Base-by-base conservation (phyloP, 2,113 vertebrate genomes). In the Rafetus swinhoei region DNA sequence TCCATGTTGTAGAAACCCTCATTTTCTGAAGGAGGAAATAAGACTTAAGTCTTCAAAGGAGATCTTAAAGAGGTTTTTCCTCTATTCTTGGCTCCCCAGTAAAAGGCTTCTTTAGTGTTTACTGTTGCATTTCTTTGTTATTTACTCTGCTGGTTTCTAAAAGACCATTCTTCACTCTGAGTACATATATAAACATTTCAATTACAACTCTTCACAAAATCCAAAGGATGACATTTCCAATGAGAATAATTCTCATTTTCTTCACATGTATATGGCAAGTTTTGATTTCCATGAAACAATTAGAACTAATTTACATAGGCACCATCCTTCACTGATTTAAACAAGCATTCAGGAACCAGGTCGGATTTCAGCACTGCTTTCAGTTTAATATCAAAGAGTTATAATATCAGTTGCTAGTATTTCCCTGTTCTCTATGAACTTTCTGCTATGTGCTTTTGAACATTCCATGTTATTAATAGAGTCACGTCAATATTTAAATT, bases 231-330 rank as follows among this genome's bases (percentile, higher is more conserved):
- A 77, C 1, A 3, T 83, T 93, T 85, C 27, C 11, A 59, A 0
- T 60, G 25, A 21, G 53, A 16, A 60, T 90, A 92, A 92, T 95
- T 81, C 84, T 87, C 54, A 96, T 87, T 87, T 96, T 79, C 81
- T 91, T 88, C 11, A 35, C 15, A 82, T 2, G 12, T 10, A 24
- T 72, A 88, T 85, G 60, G 54, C 81, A 93, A 74, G 35, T 84
- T 80, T 84, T 80, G 56, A 60, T 86, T 87, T 89, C 45, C 57
- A 16, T 55, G 10, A 94, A 90, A 74, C 32, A 29, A 18, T 54
- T 92, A 87, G 82, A 76, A 16, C 52, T 69, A 72, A 74, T 87
- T 86, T 69, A 32, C 24, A 74, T 3, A 25, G n/a, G 29, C 76
- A 21, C 14, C 85, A 21, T 35, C 81, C 90, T 59, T 74, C 81